Conservation (phyloP, 2,888 invertebrate genomes). For the Drosophila peninsularis region DNA sequence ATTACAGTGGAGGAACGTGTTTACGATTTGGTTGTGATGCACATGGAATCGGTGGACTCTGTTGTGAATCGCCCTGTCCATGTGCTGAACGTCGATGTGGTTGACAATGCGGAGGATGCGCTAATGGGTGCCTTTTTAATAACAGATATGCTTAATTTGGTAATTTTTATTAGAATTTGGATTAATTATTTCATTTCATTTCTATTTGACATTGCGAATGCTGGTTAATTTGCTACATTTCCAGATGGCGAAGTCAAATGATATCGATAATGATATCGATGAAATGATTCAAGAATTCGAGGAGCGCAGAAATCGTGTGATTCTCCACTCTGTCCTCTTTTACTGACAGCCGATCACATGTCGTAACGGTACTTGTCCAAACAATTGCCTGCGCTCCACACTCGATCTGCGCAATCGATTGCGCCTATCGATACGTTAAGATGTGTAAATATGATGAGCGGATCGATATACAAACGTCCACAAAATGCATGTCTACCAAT, state of each 20-base stretch:
- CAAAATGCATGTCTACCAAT: slow-evolving; percentile 22
- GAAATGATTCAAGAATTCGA: slow-evolving; percentile 74
- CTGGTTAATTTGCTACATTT: slow-evolving; percentile 12
- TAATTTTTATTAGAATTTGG: slow-evolving; percentile 82
- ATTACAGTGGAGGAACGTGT: slow-evolving; percentile 99
- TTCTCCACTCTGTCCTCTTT: slow-evolving; percentile 68
- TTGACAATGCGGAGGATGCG: slow-evolving; percentile 99
- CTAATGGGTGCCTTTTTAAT: slow-evolving; percentile 99
- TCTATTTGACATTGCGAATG: neutral
- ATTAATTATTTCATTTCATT: neutral
- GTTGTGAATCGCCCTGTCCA: slow-evolving; percentile 95
- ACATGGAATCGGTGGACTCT: slow-evolving; percentile 93
- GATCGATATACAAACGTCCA: slow-evolving; percentile 30
- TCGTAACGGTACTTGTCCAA: slow-evolving; percentile 38
- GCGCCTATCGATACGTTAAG: slow-evolving; percentile 22
- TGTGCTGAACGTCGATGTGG: slow-evolving; percentile 98
- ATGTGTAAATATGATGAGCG: slow-evolving; percentile 42
- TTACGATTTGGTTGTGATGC: slow-evolving; percentile 98
- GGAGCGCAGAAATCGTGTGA: slow-evolving; percentile 68
- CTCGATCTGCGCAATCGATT: slow-evolving; percentile 21
- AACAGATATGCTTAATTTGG: slow-evolving; percentile 96
- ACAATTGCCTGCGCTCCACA: slow-evolving; percentile 53
- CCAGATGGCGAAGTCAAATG: slow-evolving; percentile 66
- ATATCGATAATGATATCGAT: slow-evolving; percentile 71
- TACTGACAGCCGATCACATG: slow-evolving; percentile 68